phyloP scores from a whole-genome alignment of 1,140 invertebrate genomes.

The Bombus breviceps region DNA sequence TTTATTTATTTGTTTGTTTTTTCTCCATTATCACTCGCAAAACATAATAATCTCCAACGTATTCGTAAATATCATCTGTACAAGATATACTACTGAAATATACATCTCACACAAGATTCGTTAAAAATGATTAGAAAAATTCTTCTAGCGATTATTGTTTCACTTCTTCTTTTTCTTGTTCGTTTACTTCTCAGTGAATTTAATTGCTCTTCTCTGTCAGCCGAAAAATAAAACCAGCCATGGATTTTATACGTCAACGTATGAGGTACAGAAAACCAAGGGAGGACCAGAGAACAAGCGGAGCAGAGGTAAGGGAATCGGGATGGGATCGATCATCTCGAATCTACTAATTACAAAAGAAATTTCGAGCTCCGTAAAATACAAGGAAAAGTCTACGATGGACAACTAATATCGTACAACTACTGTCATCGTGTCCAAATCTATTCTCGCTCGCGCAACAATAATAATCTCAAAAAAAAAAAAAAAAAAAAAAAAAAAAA shows the following conservation, averaged over 20 bases:
- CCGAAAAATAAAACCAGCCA: slow-evolving; percentile 62
- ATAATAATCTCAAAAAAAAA: slow-evolving; percentile 39
- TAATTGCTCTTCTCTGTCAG: slow-evolving; percentile 17
- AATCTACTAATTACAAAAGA: slow-evolving; percentile 64
- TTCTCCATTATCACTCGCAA: slow-evolving; percentile 32
- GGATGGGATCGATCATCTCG: slow-evolving; percentile 52
- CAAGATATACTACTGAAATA: slow-evolving; percentile 66
- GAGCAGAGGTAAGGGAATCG: neutral
- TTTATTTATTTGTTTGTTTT: slow-evolving; percentile 7
- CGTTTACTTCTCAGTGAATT: slow-evolving; percentile 16
- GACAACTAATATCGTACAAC: slow-evolving; percentile 72
- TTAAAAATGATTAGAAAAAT: slow-evolving; percentile 59
- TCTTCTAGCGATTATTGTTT: slow-evolving; percentile 31
- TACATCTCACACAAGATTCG: slow-evolving; percentile 65
- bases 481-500: no score
- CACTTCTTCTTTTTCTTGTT: neutral
- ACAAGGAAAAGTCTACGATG: slow-evolving; percentile 61
- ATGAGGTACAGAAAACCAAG: slow-evolving; percentile 49
- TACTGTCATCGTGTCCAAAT: slow-evolving; percentile 67
- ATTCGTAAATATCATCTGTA: slow-evolving; percentile 60
- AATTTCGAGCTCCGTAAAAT: slow-evolving; percentile 73
- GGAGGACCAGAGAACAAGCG: neutral
- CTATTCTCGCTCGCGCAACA: slow-evolving; percentile 61
- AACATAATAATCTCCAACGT: slow-evolving; percentile 48
- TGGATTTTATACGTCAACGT: slow-evolving; percentile 65